Conservation (phyloP, 1,140 invertebrate species). For the Drosophila sproati region DNA sequence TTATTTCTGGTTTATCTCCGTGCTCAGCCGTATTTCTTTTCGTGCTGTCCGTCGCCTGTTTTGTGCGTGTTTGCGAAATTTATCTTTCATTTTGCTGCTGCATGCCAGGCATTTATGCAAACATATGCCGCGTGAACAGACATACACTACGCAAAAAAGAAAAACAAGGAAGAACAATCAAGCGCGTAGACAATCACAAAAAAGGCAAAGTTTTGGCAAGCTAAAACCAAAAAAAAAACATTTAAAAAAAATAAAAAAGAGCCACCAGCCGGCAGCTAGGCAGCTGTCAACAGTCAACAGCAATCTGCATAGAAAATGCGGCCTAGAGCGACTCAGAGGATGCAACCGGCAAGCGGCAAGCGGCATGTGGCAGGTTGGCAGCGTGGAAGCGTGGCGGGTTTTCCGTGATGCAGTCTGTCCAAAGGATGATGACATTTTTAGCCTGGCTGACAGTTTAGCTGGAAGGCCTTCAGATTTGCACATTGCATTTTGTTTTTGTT, state of each 20-base stretch:
- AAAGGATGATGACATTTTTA: conserved; percentile 40
- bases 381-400: neutral
- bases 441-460: conserved; percentile 30
- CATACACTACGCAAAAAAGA: conserved; percentile 36
- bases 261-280: conserved; percentile 7
- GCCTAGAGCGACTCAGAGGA: neutral
- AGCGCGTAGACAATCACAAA: conserved; percentile 32
- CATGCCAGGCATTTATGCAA: conserved; percentile 69
- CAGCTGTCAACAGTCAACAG: conserved; percentile 73
- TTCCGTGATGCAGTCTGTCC: neutral
- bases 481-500: neutral
- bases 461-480: conserved; percentile 2
- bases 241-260: neutral
- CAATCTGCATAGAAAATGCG: conserved; percentile 49
- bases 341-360: neutral
- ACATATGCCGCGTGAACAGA: conserved; percentile 71
- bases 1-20: conserved; percentile 2
- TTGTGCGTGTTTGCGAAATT: conserved; percentile 62
- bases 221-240: conserved; percentile 12
- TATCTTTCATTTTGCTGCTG: conserved; percentile 73
- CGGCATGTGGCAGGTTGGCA: conserved; percentile 8
- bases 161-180: conserved; percentile 18
- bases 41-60: conserved; percentile 30
- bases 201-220: conserved; percentile 21
- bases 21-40: neutral